A percentile compares a stretch with the other conserved stretches of the same genome.
Evolutionary conservation across 1,140 invertebrate species (phyloP).

Genomic region (Whitmania pigra): DNA sequence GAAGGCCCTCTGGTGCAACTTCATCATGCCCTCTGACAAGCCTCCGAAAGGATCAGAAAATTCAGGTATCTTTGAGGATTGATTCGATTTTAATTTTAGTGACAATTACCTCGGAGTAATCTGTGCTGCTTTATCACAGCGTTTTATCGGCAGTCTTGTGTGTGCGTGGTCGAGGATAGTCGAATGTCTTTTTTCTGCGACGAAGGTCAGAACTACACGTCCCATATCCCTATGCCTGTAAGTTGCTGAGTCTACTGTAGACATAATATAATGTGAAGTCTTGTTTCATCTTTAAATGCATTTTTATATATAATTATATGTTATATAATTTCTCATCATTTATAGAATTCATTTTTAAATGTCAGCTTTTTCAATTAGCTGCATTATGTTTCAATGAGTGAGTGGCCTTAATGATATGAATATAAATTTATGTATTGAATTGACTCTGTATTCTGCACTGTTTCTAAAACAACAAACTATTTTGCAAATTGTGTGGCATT

Average conservation of each 20-base stretch:
- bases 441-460: too few relatives aligned
- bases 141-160: conserved; percentile 40
- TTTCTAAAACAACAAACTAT: too few relatives aligned
- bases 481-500: too few relatives aligned
- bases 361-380: too few relatives aligned
- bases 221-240: conserved; percentile 71
- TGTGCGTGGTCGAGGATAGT: conserved; percentile 63
- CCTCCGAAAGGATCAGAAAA: not conserved
- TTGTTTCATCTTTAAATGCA: too few relatives aligned
- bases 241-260: conserved; percentile 34
- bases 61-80: not conserved
- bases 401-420: too few relatives aligned
- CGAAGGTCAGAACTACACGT: conserved; percentile 66
- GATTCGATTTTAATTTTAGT: not conserved
- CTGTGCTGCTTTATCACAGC: conserved; percentile 23
- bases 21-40: conserved; percentile 30
- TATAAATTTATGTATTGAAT: too few relatives aligned
- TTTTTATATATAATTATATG: too few relatives aligned
- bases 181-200: conserved; percentile 64
- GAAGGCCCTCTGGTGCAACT: conserved; percentile 65
- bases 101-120: conserved; percentile 39
- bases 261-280: too few relatives aligned
- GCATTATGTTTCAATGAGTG: too few relatives aligned
- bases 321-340: too few relatives aligned
- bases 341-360: too few relatives aligned